Conservation (phyloP, 1,140 invertebrate species). For the Thaumetopoea pityocampa region DNA sequence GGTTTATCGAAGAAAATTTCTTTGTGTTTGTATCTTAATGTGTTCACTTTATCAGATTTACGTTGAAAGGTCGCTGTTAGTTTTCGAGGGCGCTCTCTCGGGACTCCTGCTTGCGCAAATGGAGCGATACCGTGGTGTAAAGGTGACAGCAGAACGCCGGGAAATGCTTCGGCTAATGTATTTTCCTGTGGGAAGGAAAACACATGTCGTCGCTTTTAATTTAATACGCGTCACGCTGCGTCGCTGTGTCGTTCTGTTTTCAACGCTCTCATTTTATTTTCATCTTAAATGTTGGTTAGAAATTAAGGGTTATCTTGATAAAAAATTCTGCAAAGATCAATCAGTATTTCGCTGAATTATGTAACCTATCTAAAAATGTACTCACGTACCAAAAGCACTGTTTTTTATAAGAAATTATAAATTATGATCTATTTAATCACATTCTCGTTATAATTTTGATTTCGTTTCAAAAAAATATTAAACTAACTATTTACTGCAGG, state of each 20-base stretch:
- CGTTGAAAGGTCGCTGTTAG: conserved; percentile 69
- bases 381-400: too few species aligned
- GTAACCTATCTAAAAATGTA: too few species aligned
- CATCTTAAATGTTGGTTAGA: conserved; percentile 7
- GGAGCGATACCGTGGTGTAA: conserved; percentile 20
- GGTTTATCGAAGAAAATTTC: conserved; percentile 54
- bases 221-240: conserved; percentile 72
- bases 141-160: conserved; percentile 36
- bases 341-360: too few species aligned
- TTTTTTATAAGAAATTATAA: too few species aligned
- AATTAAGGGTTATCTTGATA: not conserved
- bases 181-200: conserved; percentile 75
- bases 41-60: conserved; percentile 72
- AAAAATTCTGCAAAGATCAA: too few species aligned
- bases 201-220: conserved; percentile 74
- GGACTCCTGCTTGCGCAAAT: conserved; percentile 27
- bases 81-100: conserved; percentile 54
- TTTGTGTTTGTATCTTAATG: conserved; percentile 65
- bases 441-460: too few species aligned
- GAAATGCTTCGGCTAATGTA: conserved; percentile 71
- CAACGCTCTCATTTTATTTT: conserved; percentile 13
- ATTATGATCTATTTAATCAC: too few species aligned
- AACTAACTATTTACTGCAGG: too few species aligned
- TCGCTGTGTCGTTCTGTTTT: conserved; percentile 40
- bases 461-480: too few species aligned